Evolutionary conservation across 2,797 vertebrate species (phyloP), one percentile per base, ranked within the genome.

Genomic region (Crocidura indochinensis): DNA sequence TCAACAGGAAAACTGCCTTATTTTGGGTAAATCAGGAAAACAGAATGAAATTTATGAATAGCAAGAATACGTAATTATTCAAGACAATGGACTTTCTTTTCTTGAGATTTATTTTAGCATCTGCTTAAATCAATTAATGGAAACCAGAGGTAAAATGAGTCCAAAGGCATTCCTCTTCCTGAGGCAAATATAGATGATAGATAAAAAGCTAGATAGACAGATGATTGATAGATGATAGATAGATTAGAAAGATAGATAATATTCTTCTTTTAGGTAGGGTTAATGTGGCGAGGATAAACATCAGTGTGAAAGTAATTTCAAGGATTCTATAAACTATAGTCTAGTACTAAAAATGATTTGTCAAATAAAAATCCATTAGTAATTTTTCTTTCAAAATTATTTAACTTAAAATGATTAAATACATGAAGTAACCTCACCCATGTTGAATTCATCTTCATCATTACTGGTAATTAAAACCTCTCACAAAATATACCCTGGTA

Each of bases 1-100:
- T 94, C 97, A 98, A 98, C 98, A 98, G 98, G 98, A 99, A 99
- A 98, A 97, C 98, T 96, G 77, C 67, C 97, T 97, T 98, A 98
- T 99, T 99, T 98, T 98, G 97, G 98, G 97, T 97, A 98, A 97
- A 98, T 98, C 97, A 98, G 96, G 98, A 98, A 99, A 98, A 98
- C 98, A 98, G 98, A 98, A 98, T 92, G 68, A 91, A 92, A 96
- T 96, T 96, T 97, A 97, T 98, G 97, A 97, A 97, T 97, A 98
- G 96, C 51, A 90, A 67, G 62, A 96, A 95, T 82, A 87, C 49
- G 11, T 90, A 96, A 93, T 95, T 92, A 91, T 96, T 96, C 68
- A 94, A 97, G 96, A 98, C 98, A 98, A 98, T 97, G 76, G 95
- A 69, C 88, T 93, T 97, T 97, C 94, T 96, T 97, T 96, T 96